phyloP scores from a whole-genome alignment of 2,888 invertebrate species.

The Ganaspis brasiliensis region DNA sequence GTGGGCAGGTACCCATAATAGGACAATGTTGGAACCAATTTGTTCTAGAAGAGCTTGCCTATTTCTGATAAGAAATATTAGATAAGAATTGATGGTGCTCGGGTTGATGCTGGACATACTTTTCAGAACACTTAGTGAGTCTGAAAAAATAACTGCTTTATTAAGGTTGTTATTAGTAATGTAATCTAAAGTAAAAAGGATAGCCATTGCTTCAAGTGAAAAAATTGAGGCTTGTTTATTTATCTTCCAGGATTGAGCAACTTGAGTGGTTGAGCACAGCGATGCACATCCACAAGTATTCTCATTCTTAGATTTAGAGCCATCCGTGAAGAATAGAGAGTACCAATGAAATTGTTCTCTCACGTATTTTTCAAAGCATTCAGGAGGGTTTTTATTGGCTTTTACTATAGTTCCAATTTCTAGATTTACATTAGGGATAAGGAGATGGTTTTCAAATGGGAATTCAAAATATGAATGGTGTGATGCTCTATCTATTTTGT shows the following conservation, averaged over 20 bases:
- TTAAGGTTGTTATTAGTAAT: not conserved
- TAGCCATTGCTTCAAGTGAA: not conserved
- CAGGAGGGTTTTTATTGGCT: too few relatives aligned
- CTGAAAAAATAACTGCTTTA: not conserved
- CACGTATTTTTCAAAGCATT: too few relatives aligned
- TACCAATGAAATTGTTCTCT: too few relatives aligned
- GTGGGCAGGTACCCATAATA: too few relatives aligned
- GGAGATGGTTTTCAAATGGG: too few relatives aligned
- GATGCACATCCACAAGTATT: slow-evolving; percentile 41
- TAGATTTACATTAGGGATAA: too few relatives aligned
- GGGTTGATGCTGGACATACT: not conserved
- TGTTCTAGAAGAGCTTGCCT: not conserved
- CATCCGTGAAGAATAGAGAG: slow-evolving; percentile 50
- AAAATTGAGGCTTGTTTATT: not conserved
- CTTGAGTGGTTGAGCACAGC: too few relatives aligned
- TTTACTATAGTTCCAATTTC: too few relatives aligned
- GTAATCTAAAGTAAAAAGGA: not conserved
- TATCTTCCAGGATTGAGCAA: too few relatives aligned
- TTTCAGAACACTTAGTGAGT: not conserved
- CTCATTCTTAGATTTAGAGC: slow-evolving; percentile 36
- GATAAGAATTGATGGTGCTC: not conserved
- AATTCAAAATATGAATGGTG: too few relatives aligned
- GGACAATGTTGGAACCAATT: too few relatives aligned
- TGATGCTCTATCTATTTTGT: too few relatives aligned
- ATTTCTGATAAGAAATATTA: not conserved